Conservation (phyloP, 2,113 vertebrate genomes). For the Solea senegalensis region DNA sequence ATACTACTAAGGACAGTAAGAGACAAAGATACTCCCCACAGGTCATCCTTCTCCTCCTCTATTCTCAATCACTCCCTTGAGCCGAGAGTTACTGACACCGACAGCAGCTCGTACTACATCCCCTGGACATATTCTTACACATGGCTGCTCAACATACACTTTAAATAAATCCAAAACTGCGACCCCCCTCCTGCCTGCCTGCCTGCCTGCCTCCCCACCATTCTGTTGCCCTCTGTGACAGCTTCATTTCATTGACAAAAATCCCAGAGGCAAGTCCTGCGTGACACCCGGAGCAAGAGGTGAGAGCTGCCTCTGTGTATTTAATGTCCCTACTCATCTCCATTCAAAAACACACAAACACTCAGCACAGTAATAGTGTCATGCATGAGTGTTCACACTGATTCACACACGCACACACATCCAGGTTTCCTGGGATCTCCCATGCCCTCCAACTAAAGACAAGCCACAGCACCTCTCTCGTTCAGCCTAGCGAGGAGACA, state of each 20-base stretch:
- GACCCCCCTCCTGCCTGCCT: background rate
- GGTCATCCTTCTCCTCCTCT: constrained; percentile 69
- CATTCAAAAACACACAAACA: constrained; percentile 45
- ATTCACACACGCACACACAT: constrained; percentile 17
- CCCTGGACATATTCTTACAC: constrained; percentile 2
- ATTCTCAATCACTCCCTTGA: constrained; percentile 65
- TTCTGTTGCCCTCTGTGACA: constrained; percentile 32
- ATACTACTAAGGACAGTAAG: constrained; percentile 20
- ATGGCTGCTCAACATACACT: constrained; percentile 14
- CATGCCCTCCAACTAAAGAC: constrained; percentile 61
- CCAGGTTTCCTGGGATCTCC: constrained; percentile 55
- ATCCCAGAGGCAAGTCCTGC: constrained; percentile 59
- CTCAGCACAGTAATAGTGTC: constrained; percentile 16
- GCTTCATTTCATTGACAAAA: constrained; percentile 56
- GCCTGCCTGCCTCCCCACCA: background rate
- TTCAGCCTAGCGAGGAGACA: constrained; percentile 77
- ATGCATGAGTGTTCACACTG: constrained; percentile 32
- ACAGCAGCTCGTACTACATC: constrained; percentile 55
- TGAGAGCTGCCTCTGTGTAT: constrained; percentile 61
- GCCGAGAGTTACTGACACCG: constrained; percentile 55
- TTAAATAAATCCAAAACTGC: constrained; percentile 37
- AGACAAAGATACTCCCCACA: constrained; percentile 51
- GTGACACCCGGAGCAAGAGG: constrained; percentile 58
- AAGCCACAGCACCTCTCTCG: constrained; percentile 80
- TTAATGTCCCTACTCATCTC: constrained; percentile 56